These are phyloP conservation scores for Mythimna loreyi DNA, from an alignment of 2,888 invertebrate species.

Conservation along the genomic window DNA sequence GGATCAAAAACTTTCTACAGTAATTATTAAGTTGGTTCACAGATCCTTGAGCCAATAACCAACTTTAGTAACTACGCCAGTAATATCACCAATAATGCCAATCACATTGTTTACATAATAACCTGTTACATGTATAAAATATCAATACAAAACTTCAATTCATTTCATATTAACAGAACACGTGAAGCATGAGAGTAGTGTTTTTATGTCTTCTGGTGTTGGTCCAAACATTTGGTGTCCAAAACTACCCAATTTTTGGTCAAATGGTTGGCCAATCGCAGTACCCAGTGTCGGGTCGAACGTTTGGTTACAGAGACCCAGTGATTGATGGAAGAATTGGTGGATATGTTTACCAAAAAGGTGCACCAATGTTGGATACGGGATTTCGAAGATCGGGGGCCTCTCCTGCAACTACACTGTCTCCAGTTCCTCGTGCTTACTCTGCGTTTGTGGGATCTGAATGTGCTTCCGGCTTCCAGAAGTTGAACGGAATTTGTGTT, in stretches of 20 bases:
- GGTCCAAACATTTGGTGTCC: not conserved
- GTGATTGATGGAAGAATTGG: not conserved
- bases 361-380: not conserved
- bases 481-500: not conserved
- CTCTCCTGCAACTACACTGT: not conserved
- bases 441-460: not conserved
- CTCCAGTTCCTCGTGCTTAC: not conserved
- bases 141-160: not conserved
- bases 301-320: too few species aligned
- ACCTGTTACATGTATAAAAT: slow-evolving; percentile 3
- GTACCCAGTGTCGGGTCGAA: not conserved
- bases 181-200: slow-evolving; percentile 12
- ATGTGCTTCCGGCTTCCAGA: not conserved
- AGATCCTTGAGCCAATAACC: slow-evolving; percentile 2
- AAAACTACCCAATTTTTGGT: too few species aligned
- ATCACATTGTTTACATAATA: not conserved
- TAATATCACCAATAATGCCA: not conserved
- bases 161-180: not conserved
- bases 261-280: not conserved
- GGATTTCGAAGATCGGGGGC: not conserved
- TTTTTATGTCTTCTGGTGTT: not conserved
- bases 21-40: not conserved
- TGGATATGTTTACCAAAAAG: not conserved
- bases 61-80: not conserved
- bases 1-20: not conserved